Percentiles rank a stretch among this genome's conserved stretches.
Evolutionary conservation across 2,113 vertebrate genomes (phyloP).

Genomic region (Thryonomys swinderianus): DNA sequence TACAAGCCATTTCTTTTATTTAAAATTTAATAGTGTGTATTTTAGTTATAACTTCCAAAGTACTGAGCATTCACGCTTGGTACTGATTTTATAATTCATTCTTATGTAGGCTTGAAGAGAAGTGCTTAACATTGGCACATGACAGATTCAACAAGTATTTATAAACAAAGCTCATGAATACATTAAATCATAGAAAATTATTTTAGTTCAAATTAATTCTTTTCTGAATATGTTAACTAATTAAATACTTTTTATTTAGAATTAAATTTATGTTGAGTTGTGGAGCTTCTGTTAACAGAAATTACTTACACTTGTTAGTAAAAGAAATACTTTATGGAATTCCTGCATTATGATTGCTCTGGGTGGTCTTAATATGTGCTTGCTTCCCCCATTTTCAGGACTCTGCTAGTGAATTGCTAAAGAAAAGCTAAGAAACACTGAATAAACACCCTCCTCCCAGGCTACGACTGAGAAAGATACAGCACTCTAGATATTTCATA

Average conservation of each 20-base stretch:
- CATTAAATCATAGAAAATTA: background rate
- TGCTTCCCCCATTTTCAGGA: background rate
- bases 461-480: background rate
- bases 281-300: background rate
- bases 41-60: conserved; percentile 1
- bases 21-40: background rate
- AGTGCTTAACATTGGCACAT: background rate
- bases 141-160: background rate
- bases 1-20: background rate
- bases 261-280: background rate
- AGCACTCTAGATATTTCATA: background rate
- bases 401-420: background rate
- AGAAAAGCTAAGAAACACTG: background rate
- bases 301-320: background rate
- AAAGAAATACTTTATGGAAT: background rate
- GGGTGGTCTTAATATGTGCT: background rate
- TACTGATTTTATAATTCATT: background rate
- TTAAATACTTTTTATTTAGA: background rate
- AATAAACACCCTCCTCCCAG: background rate
- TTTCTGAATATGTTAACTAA: background rate
- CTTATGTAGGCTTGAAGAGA: background rate
- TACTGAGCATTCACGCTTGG: background rate
- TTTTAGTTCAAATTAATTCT: conserved; percentile 8
- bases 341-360: background rate
- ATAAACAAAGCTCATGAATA: background rate